These are phyloP conservation scores for Rhombomys opimus DNA, from an alignment of 2,113 vertebrate species.

Conservation along the genomic window DNA sequence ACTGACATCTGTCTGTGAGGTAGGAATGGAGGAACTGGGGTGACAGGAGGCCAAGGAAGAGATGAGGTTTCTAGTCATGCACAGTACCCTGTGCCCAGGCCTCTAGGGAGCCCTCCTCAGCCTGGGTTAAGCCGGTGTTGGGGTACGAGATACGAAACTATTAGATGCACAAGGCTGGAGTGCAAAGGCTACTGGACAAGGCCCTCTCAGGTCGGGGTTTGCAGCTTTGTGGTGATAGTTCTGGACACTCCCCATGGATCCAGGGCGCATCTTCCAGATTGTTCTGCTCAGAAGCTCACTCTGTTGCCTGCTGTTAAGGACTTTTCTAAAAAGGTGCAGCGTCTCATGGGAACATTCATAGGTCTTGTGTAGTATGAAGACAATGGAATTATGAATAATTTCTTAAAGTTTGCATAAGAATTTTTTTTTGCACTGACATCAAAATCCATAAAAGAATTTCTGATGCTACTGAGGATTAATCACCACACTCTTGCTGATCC, in stretches of 20 bases:
- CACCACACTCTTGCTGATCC: too few relatives aligned
- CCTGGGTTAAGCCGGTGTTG: background rate
- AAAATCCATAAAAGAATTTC: too few relatives aligned
- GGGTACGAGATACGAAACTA: rapidly evolving
- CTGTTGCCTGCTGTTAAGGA: background rate
- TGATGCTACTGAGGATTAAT: too few relatives aligned
- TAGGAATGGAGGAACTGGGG: background rate
- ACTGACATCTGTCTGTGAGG: background rate
- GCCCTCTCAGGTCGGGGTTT: background rate
- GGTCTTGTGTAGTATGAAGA: rapidly evolving
- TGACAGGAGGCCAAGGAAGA: background rate
- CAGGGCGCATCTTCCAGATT: background rate
- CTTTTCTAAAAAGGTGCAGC: background rate
- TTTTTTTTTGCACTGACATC: background rate
- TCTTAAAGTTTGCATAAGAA: background rate
- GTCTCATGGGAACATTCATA: background rate
- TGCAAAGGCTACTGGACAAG: rapidly evolving
- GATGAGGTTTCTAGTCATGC: background rate
- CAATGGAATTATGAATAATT: rapidly evolving
- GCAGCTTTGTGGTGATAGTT: background rate
- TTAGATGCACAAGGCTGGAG: background rate
- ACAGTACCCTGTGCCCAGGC: background rate
- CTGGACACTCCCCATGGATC: background rate
- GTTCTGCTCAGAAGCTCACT: background rate
- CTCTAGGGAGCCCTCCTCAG: background rate